Base-by-base conservation (phyloP, 53 echinoderm and acorn worm genomes). In the Hippasteria phrygiana region DNA sequence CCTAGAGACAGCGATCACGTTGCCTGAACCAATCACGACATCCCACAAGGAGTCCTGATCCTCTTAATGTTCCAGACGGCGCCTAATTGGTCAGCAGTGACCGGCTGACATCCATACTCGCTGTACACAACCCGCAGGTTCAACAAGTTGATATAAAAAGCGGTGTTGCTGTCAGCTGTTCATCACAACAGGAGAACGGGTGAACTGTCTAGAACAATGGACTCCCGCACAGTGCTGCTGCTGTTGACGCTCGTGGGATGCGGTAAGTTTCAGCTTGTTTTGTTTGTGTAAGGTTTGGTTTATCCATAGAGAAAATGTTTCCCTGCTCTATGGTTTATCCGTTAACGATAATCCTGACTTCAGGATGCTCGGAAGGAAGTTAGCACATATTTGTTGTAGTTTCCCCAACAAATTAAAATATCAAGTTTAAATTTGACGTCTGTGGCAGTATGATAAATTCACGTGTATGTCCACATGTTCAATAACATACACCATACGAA, bases 181-280 rank as follows among this genome's bases (percentile, higher is more conserved):
- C 9, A 51, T 59, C 26, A 59, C 26, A 7, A 59, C n/a, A 7
- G 26, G 26, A 20, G 59, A 18, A 56, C 13, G 37, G 34, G 16
- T 22, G 18, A 14, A 26, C 45, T 26, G 20, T 50, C 34, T 59
- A 5, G 26, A 33, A 81, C 14, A 43, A 81, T 81, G 81, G 47
- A 29, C 37, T 63, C 38, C 33, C 42, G 18, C 2, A 33, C 45
- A 1, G 6, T 81, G 0, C 18, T 81, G 4, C 31, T 81, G 16
- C 42, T 81, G 17, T 43, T 81, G 41, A 42, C 81, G 9, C 43
- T 81, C 18, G 16, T 64, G 16, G 81, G 81, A 63, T 64, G 81
- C 18, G 81, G 81, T 81, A 81, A 81, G 81, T 64, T 43, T 63
- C 32, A 31, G 1, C n/a, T 7, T 9, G n/a, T n/a, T 8, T 51